Evolutionary conservation across 2,888 invertebrate genomes (phyloP).

Genomic region (Syrista parreyssii): DNA sequence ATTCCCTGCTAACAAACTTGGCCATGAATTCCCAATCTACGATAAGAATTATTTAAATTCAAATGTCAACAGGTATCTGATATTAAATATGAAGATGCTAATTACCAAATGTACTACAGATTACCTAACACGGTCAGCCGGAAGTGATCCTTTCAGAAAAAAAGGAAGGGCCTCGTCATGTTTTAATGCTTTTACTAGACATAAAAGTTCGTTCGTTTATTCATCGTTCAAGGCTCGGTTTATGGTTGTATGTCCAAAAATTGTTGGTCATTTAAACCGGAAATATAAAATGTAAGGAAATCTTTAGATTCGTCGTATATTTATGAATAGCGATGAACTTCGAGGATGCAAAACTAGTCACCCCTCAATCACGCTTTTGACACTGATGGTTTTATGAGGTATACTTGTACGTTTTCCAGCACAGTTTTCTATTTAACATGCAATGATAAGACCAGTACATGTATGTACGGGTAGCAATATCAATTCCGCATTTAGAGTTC

Average conservation of each 20-base stretch:
- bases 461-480: not conserved
- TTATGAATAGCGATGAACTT: not conserved
- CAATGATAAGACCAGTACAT: not conserved
- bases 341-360: not conserved
- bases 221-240: not conserved
- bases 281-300: not conserved
- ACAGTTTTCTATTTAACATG: not conserved
- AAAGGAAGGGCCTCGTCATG: not conserved
- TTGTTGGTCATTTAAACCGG: not conserved
- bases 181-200: not conserved
- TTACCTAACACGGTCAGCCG: not conserved
- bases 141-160: not conserved
- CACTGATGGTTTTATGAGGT: not conserved
- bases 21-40: not conserved
- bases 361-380: not conserved
- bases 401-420: not conserved
- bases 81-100: not conserved
- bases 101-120: not conserved
- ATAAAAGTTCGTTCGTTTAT: not conserved
- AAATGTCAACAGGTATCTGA: not conserved
- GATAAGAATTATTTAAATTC: not conserved
- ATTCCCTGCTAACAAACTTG: not conserved
- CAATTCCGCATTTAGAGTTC: not conserved
- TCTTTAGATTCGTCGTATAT: not conserved
- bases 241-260: not conserved